phyloP scores from a whole-genome alignment of 1,140 invertebrate genomes.

The Harlomillsia oculata region DNA sequence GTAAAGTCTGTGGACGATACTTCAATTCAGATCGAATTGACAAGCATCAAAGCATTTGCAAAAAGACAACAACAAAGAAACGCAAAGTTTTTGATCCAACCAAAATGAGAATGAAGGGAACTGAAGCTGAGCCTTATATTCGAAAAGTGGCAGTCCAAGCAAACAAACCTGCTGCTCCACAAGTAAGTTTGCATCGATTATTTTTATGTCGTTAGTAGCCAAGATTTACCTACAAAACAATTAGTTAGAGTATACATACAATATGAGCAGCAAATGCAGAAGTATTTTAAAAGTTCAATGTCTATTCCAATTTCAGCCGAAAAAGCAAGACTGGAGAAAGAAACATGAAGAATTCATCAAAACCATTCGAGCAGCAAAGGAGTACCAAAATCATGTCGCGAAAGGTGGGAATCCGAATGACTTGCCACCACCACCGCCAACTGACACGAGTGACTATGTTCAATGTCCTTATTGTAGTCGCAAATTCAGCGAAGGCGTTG shows the following conservation, averaged over 20 bases:
- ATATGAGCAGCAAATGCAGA: neutral
- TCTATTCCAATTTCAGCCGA: constrained; percentile 31
- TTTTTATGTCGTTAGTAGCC: no score
- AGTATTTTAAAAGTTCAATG: neutral
- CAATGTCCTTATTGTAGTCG: constrained; percentile 82
- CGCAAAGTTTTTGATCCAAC: constrained; percentile 77
- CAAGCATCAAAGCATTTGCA: constrained; percentile 73
- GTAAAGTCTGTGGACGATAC: constrained; percentile 56
- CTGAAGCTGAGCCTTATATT: constrained; percentile 70
- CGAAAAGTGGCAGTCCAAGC: constrained; percentile 40
- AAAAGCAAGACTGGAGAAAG: constrained; percentile 73
- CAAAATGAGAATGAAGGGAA: constrained; percentile 73
- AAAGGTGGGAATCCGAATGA: constrained; percentile 75
- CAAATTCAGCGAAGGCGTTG: constrained; percentile 74
- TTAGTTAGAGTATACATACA: no score
- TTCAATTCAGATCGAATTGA: constrained; percentile 68
- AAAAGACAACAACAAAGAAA: constrained; percentile 61
- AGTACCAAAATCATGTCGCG: constrained; percentile 70
- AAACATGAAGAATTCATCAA: constrained; percentile 88
- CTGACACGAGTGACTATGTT: constrained; percentile 78
- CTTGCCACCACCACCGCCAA: constrained; percentile 77
- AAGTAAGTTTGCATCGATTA: no score
- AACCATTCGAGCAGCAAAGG: constrained; percentile 78
- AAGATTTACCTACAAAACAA: no score
- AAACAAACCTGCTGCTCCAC: constrained; percentile 10